Evolutionary conservation across 2,797 vertebrate species (phyloP).

Genomic region (Lepilemur ruficaudatus): DNA sequence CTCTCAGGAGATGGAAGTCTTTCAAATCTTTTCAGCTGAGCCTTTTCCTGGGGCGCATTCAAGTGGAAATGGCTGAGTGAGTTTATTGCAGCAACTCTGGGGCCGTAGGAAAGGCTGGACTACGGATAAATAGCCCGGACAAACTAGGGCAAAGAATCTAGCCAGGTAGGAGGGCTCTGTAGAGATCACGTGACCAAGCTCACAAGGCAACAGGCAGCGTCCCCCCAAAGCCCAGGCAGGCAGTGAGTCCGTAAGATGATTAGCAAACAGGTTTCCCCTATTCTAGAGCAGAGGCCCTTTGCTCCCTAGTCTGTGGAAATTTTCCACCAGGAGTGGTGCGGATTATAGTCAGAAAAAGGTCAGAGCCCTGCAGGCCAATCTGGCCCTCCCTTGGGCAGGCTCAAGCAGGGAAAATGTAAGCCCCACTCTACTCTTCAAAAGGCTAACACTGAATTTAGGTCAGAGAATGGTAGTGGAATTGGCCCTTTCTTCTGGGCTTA

Average conservation of each 20-base stretch:
- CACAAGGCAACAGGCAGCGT: neutral
- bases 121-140: neutral
- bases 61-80: neutral
- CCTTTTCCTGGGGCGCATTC: neutral
- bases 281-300: neutral
- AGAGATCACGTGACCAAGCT: neutral
- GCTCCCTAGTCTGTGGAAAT: neutral
- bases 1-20: neutral
- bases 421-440: neutral
- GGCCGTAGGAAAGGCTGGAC: neutral
- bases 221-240: neutral
- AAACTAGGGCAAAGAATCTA: neutral
- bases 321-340: no score
- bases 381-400: neutral
- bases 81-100: neutral
- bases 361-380: neutral
- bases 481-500: slow-evolving; percentile 28
- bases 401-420: neutral
- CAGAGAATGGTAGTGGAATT: slow-evolving; percentile 11
- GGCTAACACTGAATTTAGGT: slow-evolving; percentile 50
- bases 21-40: neutral
- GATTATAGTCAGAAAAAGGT: neutral
- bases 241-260: neutral
- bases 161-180: neutral
- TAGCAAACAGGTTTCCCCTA: neutral